A percentile compares a stretch with the other conserved stretches of the same genome.
These are phyloP conservation scores for Chrysomela aeneicollis DNA, from an alignment of 2,888 invertebrate species.

Conservation along the genomic window DNA sequence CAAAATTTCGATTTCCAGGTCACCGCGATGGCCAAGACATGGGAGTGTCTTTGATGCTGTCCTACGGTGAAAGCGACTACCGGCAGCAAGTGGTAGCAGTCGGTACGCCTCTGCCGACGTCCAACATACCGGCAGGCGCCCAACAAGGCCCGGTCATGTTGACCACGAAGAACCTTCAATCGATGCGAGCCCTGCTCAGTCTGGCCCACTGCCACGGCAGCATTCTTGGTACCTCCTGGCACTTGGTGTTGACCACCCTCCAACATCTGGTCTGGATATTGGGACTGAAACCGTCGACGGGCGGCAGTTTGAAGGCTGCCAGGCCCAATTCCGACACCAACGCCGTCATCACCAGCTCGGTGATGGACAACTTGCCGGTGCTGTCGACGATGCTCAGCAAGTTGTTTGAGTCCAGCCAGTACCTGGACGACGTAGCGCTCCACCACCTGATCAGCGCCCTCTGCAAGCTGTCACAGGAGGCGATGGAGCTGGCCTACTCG, in stretches of 20 bases:
- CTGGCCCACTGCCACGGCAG: constrained; percentile 93
- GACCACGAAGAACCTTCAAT: constrained; percentile 96
- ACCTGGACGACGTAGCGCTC: constrained; percentile 87
- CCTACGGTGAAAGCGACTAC: constrained; percentile 75
- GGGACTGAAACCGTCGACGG: constrained; percentile 90
- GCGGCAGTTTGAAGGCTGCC: constrained; percentile 89
- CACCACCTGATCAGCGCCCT: constrained; percentile 92
- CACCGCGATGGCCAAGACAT: constrained; percentile 66
- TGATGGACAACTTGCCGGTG: constrained; percentile 91
- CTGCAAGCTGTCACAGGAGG: constrained; percentile 94
- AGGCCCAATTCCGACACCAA: constrained; percentile 81
- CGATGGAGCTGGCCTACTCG: constrained; percentile 95
- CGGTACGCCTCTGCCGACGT: constrained; percentile 91
- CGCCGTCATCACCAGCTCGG: constrained; percentile 92
- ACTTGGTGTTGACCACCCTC: constrained; percentile 92
- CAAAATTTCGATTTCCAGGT: constrained; percentile 54
- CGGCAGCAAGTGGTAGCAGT: constrained; percentile 96
- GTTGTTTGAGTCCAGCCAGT: constrained; percentile 93
- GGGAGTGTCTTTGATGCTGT: constrained; percentile 64
- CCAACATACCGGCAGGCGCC: constrained; percentile 78
- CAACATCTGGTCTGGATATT: constrained; percentile 96
- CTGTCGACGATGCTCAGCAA: constrained; percentile 86
- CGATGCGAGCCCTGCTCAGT: constrained; percentile 90
- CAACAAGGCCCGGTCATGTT: constrained; percentile 94
- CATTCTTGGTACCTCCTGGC: constrained; percentile 93